phyloP scores from a whole-genome alignment of 2,888 invertebrate species.

The Amaurobius ferox region DNA sequence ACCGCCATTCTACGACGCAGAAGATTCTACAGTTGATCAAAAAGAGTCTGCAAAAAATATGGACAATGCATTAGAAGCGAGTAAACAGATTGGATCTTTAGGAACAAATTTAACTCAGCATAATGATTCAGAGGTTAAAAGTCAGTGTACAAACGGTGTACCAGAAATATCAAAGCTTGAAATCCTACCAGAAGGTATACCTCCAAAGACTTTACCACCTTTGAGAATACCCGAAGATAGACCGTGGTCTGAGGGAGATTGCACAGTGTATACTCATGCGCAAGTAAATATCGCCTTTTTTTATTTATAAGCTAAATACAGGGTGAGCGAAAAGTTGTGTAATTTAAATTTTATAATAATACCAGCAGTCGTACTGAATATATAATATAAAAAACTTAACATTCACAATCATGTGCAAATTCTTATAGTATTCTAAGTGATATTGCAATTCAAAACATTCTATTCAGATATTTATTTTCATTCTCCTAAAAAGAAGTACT shows the following conservation, averaged over 20 bases:
- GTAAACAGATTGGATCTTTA: neutral
- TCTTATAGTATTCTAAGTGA: too few species aligned
- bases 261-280: slow-evolving; percentile 14
- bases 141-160: neutral
- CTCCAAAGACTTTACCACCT: neutral
- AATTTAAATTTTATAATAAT: too few species aligned
- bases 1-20: neutral
- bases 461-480: too few species aligned
- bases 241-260: slow-evolving; percentile 63
- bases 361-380: too few species aligned
- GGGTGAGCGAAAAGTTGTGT: too few species aligned
- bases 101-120: neutral
- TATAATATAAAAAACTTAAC: too few species aligned
- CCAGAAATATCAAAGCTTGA: neutral
- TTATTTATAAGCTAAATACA: too few species aligned
- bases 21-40: neutral
- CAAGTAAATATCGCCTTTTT: too few species aligned
- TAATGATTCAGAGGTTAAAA: neutral
- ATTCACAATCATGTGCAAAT: too few species aligned
- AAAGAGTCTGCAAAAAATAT: neutral
- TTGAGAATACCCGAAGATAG: neutral
- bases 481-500: too few species aligned
- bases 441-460: too few species aligned
- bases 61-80: neutral
- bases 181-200: neutral